Evolutionary conservation across 2,113 vertebrate species (phyloP), one percentile per base, ranked within the genome.

Genomic region (Nestor notabilis): DNA sequence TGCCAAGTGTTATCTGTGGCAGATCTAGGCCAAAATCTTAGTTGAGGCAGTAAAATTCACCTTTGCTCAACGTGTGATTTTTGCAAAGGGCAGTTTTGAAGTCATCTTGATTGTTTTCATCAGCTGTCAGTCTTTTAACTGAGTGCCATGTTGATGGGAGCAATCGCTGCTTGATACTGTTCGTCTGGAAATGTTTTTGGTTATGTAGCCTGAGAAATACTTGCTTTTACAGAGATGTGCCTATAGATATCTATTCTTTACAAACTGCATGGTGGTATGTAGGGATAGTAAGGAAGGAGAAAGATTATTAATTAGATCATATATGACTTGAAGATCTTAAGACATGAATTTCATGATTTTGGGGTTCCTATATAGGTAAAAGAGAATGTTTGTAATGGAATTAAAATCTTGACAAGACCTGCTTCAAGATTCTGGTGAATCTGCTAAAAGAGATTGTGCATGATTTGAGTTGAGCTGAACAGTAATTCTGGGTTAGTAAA

Each of bases 21-120:
- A 97, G 90, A 94, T 94, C 52, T 92, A 92, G 89, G 95, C 91
- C 93, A 93, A 88, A 92, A 93, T 79, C 77, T 75, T 69, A 47
- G 74, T 56, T 6, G 10, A 0, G 4, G 35, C n/a, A 50, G 44
- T 49, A 93, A 92, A 91, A 85, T 60, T 87, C 87, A 74, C 84
- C 64, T 94, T 92, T 83, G 46, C 12, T 78, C 43, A n/a, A 50
- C 1, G 1, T 0, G 2, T 41, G 63, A 47, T 49, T 61, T 13
- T 65, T 95, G 61, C 43, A 74, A 92, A 96, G 53, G 64, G 41
- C 49, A 58, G 27, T 65, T 87, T 17, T 89, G 49, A 80, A 90
- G 28, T 21, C 21, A 65, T 47, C 11, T 76, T 91, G 50, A 21
- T 25, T 43, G 58, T 60, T 93, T 68, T 56, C 39, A 10, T 52